Evolutionary conservation across 1,140 invertebrate species (phyloP), one percentile per base, ranked within the genome.

Genomic region (Druon quercuslanigerum): DNA sequence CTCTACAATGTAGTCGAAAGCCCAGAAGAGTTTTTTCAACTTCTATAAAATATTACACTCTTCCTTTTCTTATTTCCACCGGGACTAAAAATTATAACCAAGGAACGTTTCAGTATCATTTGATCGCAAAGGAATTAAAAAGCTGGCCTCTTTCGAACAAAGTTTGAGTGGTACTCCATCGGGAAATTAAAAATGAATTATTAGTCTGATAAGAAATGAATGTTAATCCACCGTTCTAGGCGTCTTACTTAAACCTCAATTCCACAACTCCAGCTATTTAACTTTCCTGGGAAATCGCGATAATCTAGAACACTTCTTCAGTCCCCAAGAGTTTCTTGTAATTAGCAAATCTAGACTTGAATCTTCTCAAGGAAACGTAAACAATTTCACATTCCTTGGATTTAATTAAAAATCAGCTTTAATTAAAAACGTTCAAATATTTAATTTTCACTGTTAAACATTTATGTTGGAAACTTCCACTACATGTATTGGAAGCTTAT

Each of bases 151-250:
- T 66, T 66, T 66, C 25, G 16, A 66, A 66, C 60, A 66, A 66
- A 66, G 33, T 66, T 66, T 66, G 60, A 66, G 25, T 16, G 14
- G 46, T 66, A 66, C 16, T 66, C 60, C 60, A 16, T 16, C 25
- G 60, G 60, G 60, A 66, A 66, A 66, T 66, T n/a, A 66, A 40
- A 66, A 66, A 66, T 66, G 60, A 66, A 66, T 66, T 33, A 17
- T 3, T 5, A 66, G 14, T 8, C 20, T 66, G 25, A 66, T 66
- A 66, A 66, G 60, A 40, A 66, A 66, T 66, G 25, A 66, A 66
- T 66, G 60, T 66, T 66, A 66, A 66, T 66, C 33, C 33, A 7
- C 40, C 60, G 9, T 66, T 66, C 60, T 9, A 46, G 60, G 13
- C 33, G 60, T 33, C 60, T 66, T 40, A 66, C 60, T 66, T 46